phyloP scores from a whole-genome alignment of 2,888 invertebrate genomes.

The Volucella inflata region DNA sequence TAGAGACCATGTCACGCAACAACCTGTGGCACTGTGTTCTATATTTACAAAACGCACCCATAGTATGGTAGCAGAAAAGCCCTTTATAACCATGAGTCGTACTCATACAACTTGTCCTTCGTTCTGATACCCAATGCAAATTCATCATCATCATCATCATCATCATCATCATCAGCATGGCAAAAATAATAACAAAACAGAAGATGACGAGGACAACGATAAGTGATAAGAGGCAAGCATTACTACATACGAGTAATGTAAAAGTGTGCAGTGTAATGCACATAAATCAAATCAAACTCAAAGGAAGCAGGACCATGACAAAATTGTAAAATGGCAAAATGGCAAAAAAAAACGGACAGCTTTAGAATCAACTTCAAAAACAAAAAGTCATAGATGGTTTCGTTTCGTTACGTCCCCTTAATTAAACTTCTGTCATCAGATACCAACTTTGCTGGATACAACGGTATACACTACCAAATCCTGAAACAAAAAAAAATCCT shows the following conservation, averaged over 20 bases:
- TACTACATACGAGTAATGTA: slow-evolving; percentile 11
- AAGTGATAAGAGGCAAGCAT: too few relatives aligned
- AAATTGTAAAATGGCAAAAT: not conserved
- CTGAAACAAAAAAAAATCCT: not conserved
- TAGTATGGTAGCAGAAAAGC: not conserved
- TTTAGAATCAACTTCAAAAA: slow-evolving; percentile 11
- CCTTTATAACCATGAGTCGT: not conserved
- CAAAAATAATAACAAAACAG: not conserved
- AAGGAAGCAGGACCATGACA: slow-evolving; percentile 9
- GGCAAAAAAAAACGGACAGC: not conserved
- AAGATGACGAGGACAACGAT: slow-evolving; percentile 16
- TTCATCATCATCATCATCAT: slow-evolving; percentile 24
- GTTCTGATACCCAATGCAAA: slow-evolving; percentile 48
- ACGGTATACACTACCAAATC: not conserved
- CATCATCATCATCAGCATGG: slow-evolving; percentile 27
- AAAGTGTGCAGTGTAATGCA: slow-evolving; percentile 56
- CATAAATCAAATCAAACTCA: slow-evolving; percentile 69
- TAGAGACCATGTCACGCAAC: slow-evolving; percentile 68
- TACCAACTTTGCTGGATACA: not conserved
- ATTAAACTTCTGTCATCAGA: slow-evolving; percentile 51
- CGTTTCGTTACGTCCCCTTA: slow-evolving; percentile 43
- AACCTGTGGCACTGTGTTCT: slow-evolving; percentile 55
- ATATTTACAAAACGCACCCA: not conserved
- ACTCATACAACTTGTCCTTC: slow-evolving; percentile 50
- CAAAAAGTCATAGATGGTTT: slow-evolving; percentile 53